Base-by-base conservation (phyloP, 2,888 invertebrate species). In the Zaprionus obscuricornis region DNA sequence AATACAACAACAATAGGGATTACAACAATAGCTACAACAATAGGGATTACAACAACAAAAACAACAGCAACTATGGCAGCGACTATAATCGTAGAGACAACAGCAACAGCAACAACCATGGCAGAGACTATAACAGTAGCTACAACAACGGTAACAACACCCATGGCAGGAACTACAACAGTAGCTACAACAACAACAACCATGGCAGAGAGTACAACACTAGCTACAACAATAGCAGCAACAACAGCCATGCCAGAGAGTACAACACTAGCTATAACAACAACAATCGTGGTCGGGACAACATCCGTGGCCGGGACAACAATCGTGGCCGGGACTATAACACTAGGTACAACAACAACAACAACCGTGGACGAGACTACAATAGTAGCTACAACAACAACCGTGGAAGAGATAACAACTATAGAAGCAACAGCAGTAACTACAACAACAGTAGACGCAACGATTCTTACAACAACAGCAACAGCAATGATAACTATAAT, bases 51-150 rank as follows among this genome's bases (percentile, higher is more conserved):
- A 20, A 14, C n/a, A 29, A 17, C 0, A 37, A 10, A 1, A 8
- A 22, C 1, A 16, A n/a, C 0, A 57, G 22, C 10, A 66, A 47
- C 58, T 58, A 47, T 6, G 16, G 2, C 7, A 18, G 39, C 6
- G 10, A 33, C 2, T 20, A 37, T 13, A 22, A 46, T 17, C 40
- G n/a, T n/a, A 26, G n/a, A 18, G 42, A 34, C 27, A 10, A 20
- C 5, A 20, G 22, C 7, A 11, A 20, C 37, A 14, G 13, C 22
- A n/a, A n/a, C 24, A 37, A 13, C 10, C 42, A 8, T 2, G 14
- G 14, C 26, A 22, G 18, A 8, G 17, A 10, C 20, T 27, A 6
- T 22, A 36, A 7, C 29, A 22, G 27, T 22, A 14, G 2, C 17
- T 6, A 11, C 33, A 26, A 13, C 3, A 4, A 7, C n/a, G 1